Conservation (phyloP, 2,797 vertebrate genomes). For the Graptemys geographica region DNA sequence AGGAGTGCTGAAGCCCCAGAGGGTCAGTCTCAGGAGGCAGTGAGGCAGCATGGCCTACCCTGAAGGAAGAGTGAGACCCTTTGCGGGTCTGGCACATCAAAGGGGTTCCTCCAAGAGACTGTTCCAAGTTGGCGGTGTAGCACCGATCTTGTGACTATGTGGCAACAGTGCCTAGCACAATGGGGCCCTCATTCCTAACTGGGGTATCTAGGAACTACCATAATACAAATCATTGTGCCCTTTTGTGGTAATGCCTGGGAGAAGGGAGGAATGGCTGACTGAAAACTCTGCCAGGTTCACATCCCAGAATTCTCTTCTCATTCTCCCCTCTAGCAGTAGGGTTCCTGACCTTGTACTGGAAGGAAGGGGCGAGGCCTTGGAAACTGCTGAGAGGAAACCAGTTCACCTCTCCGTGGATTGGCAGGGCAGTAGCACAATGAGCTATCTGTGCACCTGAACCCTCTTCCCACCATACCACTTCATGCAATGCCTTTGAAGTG, state of each 20-base stretch:
- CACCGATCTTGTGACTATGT: background rate
- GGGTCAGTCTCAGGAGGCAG: background rate
- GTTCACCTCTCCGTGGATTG: background rate
- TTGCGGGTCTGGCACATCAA: background rate
- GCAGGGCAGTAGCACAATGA: background rate
- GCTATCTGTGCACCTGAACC: background rate
- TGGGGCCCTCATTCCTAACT: background rate
- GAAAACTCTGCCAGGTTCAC: background rate
- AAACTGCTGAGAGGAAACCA: background rate
- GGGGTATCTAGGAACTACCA: background rate
- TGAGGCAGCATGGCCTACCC: background rate
- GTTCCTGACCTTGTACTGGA: background rate
- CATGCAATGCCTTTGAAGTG: background rate
- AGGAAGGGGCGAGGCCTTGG: background rate
- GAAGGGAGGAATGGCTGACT: background rate
- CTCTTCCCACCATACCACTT: background rate
- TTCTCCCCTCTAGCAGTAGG: background rate
- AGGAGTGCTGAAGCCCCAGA: background rate
- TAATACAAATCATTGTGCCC: background rate
- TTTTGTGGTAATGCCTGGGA: background rate
- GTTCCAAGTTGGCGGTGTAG: background rate
- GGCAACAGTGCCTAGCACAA: rapidly evolving
- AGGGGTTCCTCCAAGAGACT: background rate
- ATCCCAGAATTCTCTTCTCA: background rate
- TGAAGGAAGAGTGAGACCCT: background rate